These are phyloP conservation scores for Botia almorhae DNA, from an alignment of 2,797 vertebrate genomes.

Conservation along the genomic window DNA sequence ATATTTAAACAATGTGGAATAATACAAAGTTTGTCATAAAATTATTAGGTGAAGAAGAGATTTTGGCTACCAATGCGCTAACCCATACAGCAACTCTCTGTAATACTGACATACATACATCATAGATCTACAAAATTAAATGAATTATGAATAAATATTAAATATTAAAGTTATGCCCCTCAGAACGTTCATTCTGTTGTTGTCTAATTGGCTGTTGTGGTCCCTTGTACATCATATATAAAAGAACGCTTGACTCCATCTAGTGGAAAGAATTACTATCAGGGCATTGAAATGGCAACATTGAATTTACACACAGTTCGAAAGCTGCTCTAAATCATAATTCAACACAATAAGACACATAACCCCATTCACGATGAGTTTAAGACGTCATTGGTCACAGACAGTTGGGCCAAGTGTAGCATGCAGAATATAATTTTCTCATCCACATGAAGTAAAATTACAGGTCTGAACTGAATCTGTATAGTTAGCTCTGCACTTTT, in stretches of 20 bases:
- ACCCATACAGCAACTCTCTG: neutral
- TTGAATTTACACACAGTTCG: slow-evolving; percentile 9
- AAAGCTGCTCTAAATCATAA: neutral
- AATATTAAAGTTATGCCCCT: neutral
- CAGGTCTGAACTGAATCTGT: slow-evolving; percentile 38
- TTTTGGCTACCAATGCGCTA: neutral
- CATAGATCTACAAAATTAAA: too few species aligned
- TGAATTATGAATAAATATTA: too few species aligned
- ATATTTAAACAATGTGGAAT: neutral
- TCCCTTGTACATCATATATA: neutral
- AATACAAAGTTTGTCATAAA: neutral
- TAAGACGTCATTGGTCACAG: slow-evolving; percentile 29
- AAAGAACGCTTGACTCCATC: slow-evolving; percentile 54
- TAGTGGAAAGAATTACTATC: slow-evolving; percentile 47
- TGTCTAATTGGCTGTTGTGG: neutral
- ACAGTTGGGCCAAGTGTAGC: slow-evolving; percentile 49
- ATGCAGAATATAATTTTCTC: slow-evolving; percentile 52
- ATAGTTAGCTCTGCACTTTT: slow-evolving; percentile 34
- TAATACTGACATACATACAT: too few species aligned
- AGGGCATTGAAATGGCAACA: too few species aligned
- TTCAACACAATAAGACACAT: slow-evolving; percentile 16
- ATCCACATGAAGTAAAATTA: slow-evolving; percentile 53
- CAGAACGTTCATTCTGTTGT: neutral
- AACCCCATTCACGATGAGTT: slow-evolving; percentile 23
- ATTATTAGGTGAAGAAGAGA: neutral